Base-by-base conservation (phyloP, 2,797 vertebrate species). In the Dipus sagitta region DNA sequence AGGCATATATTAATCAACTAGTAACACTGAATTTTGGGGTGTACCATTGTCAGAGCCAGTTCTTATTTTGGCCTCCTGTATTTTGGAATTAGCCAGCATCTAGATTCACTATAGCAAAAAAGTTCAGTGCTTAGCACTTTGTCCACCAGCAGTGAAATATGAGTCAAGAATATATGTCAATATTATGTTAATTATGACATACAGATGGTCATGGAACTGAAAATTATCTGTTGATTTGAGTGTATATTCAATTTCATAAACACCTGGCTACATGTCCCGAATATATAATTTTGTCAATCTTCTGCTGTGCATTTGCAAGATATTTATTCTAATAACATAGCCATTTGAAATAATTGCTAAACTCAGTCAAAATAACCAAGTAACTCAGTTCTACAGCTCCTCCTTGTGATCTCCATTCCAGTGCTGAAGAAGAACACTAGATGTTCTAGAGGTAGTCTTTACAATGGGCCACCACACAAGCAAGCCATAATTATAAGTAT, bases 251-350 rank as follows among this genome's bases (percentile, higher is more conserved):
- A 54, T 70, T 28, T 86, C 10, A 21, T 80, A 26, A 47, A 11
- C 28, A 24, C 2, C 34, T 14, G 18, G 21, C 17, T 6, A 34
- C 32, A 0, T 18, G 32, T 21, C 23, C 7, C 2, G 30, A 17
- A 1, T 4, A 4, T 76, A 28, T 86, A 80, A 7, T 32, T 13
- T 88, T 92, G 52, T 10, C 6, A 82, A n/a, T 14, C 72, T 15
- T 24, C 11, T 83, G 24, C 7, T 64, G 3, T 1, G 81, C 32
- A 20, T 8, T 34, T 17, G 24, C 34, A 83, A 89, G 5, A 72
- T 34, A 18, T 0, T 72, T 2, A 30, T 47, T 54, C n/a, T 70
- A 26, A 28, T 32, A 90, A 52, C 28, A 30, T 10, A 38, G 6
- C 28, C 3, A 2, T 88, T 83, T 83, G 64, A 68, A 34, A 28